These are phyloP conservation scores for Bacillus rossius DNA, from an alignment of 1,140 invertebrate genomes.

Conservation along the genomic window DNA sequence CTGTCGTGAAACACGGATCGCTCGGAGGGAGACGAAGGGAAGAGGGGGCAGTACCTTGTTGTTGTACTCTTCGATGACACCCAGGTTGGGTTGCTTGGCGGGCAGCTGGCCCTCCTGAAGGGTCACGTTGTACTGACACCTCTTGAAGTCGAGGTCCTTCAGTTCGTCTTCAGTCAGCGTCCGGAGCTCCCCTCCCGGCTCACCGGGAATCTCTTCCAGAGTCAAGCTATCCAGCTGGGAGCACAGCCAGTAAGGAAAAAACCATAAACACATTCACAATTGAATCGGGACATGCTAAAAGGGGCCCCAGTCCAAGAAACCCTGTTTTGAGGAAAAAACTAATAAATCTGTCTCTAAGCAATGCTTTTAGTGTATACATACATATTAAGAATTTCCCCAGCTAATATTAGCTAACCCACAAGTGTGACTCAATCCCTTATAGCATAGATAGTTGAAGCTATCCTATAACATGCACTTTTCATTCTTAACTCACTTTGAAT, in stretches of 20 bases:
- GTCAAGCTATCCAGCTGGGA: not conserved
- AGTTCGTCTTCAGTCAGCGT: conserved; percentile 64
- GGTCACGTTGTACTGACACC: conserved; percentile 56
- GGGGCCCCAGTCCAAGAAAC: not conserved
- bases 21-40: too few relatives aligned
- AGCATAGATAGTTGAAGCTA: too few relatives aligned
- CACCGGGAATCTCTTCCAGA: conserved; percentile 54
- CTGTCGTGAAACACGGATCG: too few relatives aligned
- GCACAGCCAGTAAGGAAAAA: not conserved
- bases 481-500: too few relatives aligned
- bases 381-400: too few relatives aligned
- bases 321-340: too few relatives aligned
- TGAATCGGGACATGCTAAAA: not conserved
- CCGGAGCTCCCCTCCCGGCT: conserved; percentile 41
- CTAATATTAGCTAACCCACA: too few relatives aligned
- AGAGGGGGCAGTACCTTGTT: too few relatives aligned
- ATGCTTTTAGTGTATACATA: not conserved
- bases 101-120: conserved; percentile 61
- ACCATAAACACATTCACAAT: not conserved
- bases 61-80: conserved; percentile 67
- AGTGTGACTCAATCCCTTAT: too few relatives aligned
- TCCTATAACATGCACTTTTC: too few relatives aligned
- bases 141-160: conserved; percentile 49
- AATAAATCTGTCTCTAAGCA: too few relatives aligned
- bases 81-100: conserved; percentile 70